These are phyloP conservation scores for Mya arenaria DNA, from an alignment of 1,140 invertebrate genomes.

Conservation along the genomic window DNA sequence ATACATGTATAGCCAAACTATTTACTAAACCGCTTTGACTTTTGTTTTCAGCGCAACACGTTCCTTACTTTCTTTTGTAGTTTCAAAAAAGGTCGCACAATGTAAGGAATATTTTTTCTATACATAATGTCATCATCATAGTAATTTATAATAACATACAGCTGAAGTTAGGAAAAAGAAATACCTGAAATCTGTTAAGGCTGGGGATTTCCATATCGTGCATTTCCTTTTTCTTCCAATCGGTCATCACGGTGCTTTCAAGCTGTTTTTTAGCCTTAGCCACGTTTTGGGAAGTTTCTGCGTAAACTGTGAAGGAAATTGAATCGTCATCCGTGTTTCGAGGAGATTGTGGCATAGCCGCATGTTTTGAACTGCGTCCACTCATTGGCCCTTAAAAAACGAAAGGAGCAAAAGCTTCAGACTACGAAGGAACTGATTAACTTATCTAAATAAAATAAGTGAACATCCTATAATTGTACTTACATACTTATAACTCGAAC, in stretches of 20 bases:
- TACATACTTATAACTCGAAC: background rate
- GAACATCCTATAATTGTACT: too few species aligned
- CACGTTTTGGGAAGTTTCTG: background rate
- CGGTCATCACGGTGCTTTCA: background rate
- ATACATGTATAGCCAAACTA: too few species aligned
- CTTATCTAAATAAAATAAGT: too few species aligned
- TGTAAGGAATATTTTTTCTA: background rate
- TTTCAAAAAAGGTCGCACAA: background rate
- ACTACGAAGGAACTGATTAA: too few species aligned
- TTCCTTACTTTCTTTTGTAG: background rate
- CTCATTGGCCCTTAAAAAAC: too few species aligned
- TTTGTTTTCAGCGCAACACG: background rate
- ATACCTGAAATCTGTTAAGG: background rate
- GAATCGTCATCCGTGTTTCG: too few species aligned
- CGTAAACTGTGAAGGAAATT: slow-evolving; percentile 26
- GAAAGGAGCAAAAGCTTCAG: too few species aligned
- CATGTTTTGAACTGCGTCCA: too few species aligned
- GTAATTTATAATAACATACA: background rate
- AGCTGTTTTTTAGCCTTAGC: background rate
- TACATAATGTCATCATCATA: background rate
- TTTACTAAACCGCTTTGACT: background rate
- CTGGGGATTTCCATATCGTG: background rate
- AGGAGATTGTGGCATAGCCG: too few species aligned
- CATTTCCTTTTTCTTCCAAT: slow-evolving; percentile 2
- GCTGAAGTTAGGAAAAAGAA: background rate